These are phyloP conservation scores for Montipora efflorescens DNA, from an alignment of 64 coral and sea anemone genomes.

Conservation along the genomic window DNA sequence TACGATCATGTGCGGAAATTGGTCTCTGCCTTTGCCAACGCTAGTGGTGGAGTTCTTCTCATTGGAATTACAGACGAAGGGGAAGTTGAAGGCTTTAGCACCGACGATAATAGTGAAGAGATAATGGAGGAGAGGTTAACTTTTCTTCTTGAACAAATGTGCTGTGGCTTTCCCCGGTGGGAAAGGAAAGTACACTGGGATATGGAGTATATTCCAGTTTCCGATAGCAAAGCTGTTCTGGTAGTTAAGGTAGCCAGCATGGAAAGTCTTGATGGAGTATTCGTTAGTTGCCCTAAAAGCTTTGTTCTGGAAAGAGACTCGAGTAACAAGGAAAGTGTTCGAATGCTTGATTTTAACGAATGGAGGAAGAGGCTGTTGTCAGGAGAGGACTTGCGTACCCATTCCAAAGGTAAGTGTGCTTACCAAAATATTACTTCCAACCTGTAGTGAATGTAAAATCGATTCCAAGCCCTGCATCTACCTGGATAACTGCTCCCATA, in stretches of 20 bases:
- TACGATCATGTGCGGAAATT: neutral
- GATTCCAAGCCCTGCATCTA: too few species aligned
- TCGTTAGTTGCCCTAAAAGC: neutral
- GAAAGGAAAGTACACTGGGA: constrained; percentile 19
- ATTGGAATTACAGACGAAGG: neutral
- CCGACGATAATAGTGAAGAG: neutral
- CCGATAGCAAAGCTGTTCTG: neutral
- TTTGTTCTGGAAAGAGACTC: neutral
- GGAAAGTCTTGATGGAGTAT: neutral
- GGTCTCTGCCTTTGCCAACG: constrained; percentile 2
- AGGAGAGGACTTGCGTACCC: too few species aligned
- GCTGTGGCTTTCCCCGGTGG: neutral
- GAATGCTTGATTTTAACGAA: neutral
- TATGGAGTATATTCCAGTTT: neutral
- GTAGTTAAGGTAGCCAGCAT: constrained; percentile 6
- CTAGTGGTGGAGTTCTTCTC: neutral
- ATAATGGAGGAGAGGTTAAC: neutral
- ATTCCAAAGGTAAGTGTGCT: too few species aligned
- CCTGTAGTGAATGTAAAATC: too few species aligned
- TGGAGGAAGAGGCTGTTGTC: neutral
- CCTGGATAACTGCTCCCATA: too few species aligned
- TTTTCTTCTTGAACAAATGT: neutral
- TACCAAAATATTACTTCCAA: too few species aligned
- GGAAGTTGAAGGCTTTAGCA: neutral
- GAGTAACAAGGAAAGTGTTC: neutral